Conservation (phyloP, 2,797 vertebrate species). For the Silurus aristotelis region DNA sequence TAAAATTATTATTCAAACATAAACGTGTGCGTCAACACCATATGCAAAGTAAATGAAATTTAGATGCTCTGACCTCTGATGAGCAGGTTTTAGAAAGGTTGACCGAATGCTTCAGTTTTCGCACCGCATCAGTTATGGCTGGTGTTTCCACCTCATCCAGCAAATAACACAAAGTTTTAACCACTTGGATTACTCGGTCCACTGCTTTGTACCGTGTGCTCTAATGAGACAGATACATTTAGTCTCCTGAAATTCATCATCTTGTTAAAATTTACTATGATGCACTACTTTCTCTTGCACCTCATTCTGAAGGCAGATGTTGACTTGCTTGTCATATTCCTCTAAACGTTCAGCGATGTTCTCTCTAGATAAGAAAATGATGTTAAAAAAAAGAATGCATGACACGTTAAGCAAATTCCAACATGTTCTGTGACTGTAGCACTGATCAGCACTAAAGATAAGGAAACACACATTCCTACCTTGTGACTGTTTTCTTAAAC, state of each 20-base stretch:
- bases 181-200: constrained; percentile 86
- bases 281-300: not conserved
- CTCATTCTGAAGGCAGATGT: constrained; percentile 84
- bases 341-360: constrained; percentile 86
- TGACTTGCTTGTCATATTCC: constrained; percentile 85
- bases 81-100: constrained; percentile 85
- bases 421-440: not conserved
- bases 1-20: too few relatives aligned
- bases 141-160: constrained; percentile 90
- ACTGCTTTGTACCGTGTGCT: constrained; percentile 85
- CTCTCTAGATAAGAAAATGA: constrained; percentile 73
- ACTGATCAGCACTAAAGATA: not conserved
- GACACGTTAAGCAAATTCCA: not conserved
- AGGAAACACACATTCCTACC: constrained; percentile 71
- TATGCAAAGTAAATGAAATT: not conserved
- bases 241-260: not conserved
- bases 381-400: constrained; percentile 6
- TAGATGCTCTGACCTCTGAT: constrained; percentile 76
- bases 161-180: constrained; percentile 90
- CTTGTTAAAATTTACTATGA: not conserved
- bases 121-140: constrained; percentile 83
- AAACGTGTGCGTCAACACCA: not conserved
- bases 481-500: constrained; percentile 87
- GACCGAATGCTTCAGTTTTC: constrained; percentile 84
- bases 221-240: constrained; percentile 54